Conservation (phyloP, 2,797 vertebrate species). For the Allobates femoralis region DNA sequence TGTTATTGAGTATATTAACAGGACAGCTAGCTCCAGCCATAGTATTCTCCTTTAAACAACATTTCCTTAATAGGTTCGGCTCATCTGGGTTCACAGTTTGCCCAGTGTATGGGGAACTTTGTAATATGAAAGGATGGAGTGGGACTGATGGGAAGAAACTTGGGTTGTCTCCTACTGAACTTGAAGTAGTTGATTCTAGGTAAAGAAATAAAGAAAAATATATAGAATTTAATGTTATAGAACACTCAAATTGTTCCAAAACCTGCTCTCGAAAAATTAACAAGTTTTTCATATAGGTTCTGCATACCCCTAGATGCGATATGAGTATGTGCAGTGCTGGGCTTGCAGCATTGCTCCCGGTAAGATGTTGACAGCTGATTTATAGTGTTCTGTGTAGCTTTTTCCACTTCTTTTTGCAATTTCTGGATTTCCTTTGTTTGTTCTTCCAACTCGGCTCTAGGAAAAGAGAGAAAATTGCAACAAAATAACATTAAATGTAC, state of each 20-base stretch:
- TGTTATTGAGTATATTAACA: slow-evolving; percentile 67
- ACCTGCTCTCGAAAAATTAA: neutral
- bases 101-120: slow-evolving; percentile 57
- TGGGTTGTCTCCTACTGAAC: slow-evolving; percentile 42
- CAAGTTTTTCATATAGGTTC: neutral
- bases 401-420: slow-evolving; percentile 55
- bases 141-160: slow-evolving; percentile 63
- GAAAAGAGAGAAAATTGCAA: neutral
- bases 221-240: neutral
- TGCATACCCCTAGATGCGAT: neutral
- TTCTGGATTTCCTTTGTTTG: slow-evolving; percentile 58
- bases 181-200: slow-evolving; percentile 56
- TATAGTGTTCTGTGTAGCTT: slow-evolving; percentile 46
- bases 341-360: slow-evolving; percentile 1
- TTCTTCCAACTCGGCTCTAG: slow-evolving; percentile 42
- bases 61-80: slow-evolving; percentile 64
- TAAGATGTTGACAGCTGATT: slow-evolving; percentile 32
- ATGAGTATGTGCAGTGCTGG: neutral
- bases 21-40: slow-evolving; percentile 53
- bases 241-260: neutral
- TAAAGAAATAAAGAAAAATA: neutral
- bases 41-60: slow-evolving; percentile 64
- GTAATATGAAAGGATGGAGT: slow-evolving; percentile 61
- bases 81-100: slow-evolving; percentile 49
- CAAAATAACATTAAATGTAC: neutral